Evolutionary conservation across 2,888 invertebrate species (phyloP).

Genomic region (Heliconius cydno): DNA sequence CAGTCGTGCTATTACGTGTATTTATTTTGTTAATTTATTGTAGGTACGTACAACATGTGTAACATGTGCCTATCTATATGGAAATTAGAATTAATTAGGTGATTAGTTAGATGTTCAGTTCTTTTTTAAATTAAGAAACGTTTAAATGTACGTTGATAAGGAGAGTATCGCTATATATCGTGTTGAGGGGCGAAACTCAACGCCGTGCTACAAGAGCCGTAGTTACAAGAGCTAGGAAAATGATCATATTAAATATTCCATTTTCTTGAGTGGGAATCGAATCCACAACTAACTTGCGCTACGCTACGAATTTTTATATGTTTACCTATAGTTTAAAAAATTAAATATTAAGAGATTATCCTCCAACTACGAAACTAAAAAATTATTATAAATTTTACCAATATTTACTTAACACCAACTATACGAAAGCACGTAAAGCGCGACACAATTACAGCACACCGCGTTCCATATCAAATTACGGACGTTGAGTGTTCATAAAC

Average conservation of each 20-base stretch:
- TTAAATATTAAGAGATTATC: background rate
- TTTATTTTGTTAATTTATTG: background rate
- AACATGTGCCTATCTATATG: background rate
- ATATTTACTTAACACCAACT: background rate
- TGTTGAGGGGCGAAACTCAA: too few relatives aligned
- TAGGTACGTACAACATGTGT: background rate
- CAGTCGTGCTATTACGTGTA: constrained; percentile 6
- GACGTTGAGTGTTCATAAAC: constrained; percentile 64
- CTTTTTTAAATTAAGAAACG: too few relatives aligned
- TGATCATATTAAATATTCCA: too few relatives aligned
- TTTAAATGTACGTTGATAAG: too few relatives aligned
- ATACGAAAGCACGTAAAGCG: background rate
- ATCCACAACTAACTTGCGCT: too few relatives aligned
- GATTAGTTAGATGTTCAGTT: too few relatives aligned
- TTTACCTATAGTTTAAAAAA: background rate
- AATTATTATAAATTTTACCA: background rate
- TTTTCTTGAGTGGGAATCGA: too few relatives aligned
- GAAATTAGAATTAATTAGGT: background rate
- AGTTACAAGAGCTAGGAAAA: too few relatives aligned
- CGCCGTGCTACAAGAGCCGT: too few relatives aligned
- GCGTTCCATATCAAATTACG: constrained; percentile 64
- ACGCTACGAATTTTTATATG: too few relatives aligned
- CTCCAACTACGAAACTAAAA: background rate
- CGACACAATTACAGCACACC: constrained; percentile 19
- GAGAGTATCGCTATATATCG: too few relatives aligned